Percentiles rank a stretch among this genome's conserved stretches.
These are phyloP conservation scores for Morpho achilles DNA, from an alignment of 2,888 invertebrate genomes.

Conservation along the genomic window DNA sequence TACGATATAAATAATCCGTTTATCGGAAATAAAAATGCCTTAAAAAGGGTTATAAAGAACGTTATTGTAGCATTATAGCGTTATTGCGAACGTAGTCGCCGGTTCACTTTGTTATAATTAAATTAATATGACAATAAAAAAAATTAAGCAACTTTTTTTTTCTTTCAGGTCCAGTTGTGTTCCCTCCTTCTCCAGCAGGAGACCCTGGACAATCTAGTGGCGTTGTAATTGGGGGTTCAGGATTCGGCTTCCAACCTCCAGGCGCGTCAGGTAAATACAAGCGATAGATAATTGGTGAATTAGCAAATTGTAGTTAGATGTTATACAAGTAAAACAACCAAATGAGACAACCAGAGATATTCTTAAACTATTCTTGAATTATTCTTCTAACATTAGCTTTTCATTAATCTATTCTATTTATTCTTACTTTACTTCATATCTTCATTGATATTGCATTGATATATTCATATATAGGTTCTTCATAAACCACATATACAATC, in stretches of 20 bases:
- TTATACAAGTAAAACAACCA: conserved; percentile 41
- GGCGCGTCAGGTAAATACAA: conserved; percentile 81
- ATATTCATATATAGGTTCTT: too few relatives aligned
- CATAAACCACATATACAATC: too few relatives aligned
- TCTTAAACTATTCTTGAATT: background rate
- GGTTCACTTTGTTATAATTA: background rate
- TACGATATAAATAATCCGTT: too few relatives aligned
- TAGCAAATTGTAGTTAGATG: conserved; percentile 58
- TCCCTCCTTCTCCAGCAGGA: conserved; percentile 84
- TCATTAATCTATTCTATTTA: too few relatives aligned
- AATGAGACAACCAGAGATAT: conserved; percentile 18
- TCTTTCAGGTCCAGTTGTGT: conserved; percentile 87
- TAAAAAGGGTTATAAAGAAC: too few relatives aligned
- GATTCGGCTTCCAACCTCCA: conserved; percentile 91
- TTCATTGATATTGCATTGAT: too few relatives aligned
- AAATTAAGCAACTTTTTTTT: background rate
- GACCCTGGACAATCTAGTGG: conserved; percentile 87
- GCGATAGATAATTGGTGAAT: conserved; percentile 46
- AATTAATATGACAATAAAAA: background rate
- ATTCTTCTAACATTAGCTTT: too few relatives aligned
- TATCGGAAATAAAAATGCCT: too few relatives aligned
- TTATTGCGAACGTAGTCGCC: too few relatives aligned
- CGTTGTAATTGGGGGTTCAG: conserved; percentile 89
- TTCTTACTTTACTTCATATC: too few relatives aligned
- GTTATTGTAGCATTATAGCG: too few relatives aligned